phyloP scores from a whole-genome alignment of 2,113 vertebrate species.

The Polyodon spathula region DNA sequence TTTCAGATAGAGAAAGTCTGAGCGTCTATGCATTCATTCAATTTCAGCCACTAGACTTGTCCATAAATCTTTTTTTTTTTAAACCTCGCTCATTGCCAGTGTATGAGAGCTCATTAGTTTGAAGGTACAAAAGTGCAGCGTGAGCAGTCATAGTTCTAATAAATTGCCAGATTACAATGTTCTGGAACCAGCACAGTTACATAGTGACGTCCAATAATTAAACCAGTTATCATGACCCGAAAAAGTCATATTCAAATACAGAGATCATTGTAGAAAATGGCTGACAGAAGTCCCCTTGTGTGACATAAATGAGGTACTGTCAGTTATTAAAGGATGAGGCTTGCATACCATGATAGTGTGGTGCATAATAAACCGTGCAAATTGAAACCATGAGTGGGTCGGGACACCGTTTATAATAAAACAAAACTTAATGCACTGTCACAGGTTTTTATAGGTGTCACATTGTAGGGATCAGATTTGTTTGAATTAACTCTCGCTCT shows the following conservation, averaged over 20 bases:
- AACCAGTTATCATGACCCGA: slow-evolving; percentile 11
- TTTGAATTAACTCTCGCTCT: slow-evolving; percentile 12
- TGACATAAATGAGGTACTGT: slow-evolving; percentile 13
- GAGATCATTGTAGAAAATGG: slow-evolving; percentile 6
- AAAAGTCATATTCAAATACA: slow-evolving; percentile 13
- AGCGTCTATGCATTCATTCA: no score
- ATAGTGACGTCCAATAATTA: slow-evolving; percentile 7
- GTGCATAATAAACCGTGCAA: slow-evolving; percentile 14
- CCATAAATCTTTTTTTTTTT: neutral
- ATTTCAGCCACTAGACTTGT: no score
- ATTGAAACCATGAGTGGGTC: slow-evolving; percentile 16
- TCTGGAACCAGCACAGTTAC: slow-evolving; percentile 10
- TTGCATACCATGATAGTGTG: neutral
- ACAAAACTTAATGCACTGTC: slow-evolving; percentile 18
- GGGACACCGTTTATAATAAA: slow-evolving; percentile 15
- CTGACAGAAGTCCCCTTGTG: slow-evolving; percentile 1
- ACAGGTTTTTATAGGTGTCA: slow-evolving; percentile 5
- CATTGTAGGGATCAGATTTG: slow-evolving; percentile 12
- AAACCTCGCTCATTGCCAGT: neutral
- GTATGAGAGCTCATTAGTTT: slow-evolving; percentile 15
- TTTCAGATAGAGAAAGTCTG: no score
- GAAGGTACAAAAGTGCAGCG: slow-evolving; percentile 10
- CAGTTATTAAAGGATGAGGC: slow-evolving; percentile 6
- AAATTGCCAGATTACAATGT: slow-evolving; percentile 11
- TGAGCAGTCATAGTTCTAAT: slow-evolving; percentile 14